Evolutionary conservation across 2,888 invertebrate genomes (phyloP).

Genomic region (Magallana nippona): DNA sequence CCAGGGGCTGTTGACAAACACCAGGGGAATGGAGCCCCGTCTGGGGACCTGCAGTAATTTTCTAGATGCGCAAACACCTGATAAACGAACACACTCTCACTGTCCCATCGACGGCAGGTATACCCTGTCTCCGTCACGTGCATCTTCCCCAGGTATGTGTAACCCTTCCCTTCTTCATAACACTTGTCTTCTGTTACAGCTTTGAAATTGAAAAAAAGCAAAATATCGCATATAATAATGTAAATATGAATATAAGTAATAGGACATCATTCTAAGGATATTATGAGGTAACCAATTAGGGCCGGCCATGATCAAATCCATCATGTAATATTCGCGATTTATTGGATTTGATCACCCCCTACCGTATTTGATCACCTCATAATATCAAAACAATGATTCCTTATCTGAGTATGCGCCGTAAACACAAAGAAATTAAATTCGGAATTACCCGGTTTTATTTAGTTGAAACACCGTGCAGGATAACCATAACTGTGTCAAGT

Average conservation of each 20-base stretch:
- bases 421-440: no score
- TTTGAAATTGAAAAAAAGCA: neutral
- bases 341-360: no score
- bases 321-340: no score
- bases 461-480: no score
- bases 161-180: neutral
- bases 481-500: no score
- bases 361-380: no score
- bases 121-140: neutral
- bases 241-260: neutral
- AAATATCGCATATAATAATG: neutral
- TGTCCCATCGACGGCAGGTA: neutral
- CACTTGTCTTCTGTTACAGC: neutral
- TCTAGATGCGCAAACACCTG: neutral
- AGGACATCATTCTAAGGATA: no score
- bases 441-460: no score
- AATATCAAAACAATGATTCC: no score
- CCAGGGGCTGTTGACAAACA: slow-evolving; percentile 16
- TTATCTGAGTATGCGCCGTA: no score
- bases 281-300: no score
- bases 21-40: slow-evolving; percentile 7
- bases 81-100: neutral
- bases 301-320: no score
- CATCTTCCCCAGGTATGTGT: neutral
- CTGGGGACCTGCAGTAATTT: slow-evolving; percentile 4